Conservation (phyloP, 2,888 invertebrate genomes). For the Pinctada fucata region DNA sequence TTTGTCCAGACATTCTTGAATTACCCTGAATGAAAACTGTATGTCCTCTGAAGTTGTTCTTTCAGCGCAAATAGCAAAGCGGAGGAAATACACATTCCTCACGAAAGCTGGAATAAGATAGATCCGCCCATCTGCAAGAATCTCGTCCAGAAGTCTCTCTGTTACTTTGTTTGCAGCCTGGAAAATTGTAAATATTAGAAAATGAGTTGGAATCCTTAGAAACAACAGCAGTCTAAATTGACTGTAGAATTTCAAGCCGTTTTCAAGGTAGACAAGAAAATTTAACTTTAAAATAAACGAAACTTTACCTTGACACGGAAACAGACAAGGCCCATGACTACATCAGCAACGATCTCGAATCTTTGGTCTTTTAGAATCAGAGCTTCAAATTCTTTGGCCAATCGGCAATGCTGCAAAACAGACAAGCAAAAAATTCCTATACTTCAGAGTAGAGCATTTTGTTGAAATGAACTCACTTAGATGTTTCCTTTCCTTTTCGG, state of each 20-base stretch:
- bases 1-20: slow-evolving; percentile 46
- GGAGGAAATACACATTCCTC: slow-evolving; percentile 51
- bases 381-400: slow-evolving; percentile 88
- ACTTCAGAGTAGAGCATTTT: not conserved
- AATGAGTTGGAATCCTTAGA: no score
- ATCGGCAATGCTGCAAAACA: slow-evolving; percentile 75
- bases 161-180: slow-evolving; percentile 49
- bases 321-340: slow-evolving; percentile 92
- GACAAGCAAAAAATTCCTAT: not conserved
- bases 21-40: slow-evolving; percentile 46
- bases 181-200: not conserved
- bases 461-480: not conserved
- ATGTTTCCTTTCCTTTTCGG: no score
- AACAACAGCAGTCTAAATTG: no score
- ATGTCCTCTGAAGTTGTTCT: slow-evolving; percentile 52
- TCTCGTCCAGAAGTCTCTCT: slow-evolving; percentile 49
- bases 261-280: not conserved
- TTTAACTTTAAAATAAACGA: not conserved
- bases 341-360: slow-evolving; percentile 90
- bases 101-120: slow-evolving; percentile 54
- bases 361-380: slow-evolving; percentile 84
- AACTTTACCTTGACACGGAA: slow-evolving; percentile 86
- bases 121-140: slow-evolving; percentile 49
- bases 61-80: slow-evolving; percentile 54
- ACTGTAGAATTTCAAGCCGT: no score